Evolutionary conservation across 2,797 vertebrate genomes (phyloP).

Genomic region (Pangasius djambal): DNA sequence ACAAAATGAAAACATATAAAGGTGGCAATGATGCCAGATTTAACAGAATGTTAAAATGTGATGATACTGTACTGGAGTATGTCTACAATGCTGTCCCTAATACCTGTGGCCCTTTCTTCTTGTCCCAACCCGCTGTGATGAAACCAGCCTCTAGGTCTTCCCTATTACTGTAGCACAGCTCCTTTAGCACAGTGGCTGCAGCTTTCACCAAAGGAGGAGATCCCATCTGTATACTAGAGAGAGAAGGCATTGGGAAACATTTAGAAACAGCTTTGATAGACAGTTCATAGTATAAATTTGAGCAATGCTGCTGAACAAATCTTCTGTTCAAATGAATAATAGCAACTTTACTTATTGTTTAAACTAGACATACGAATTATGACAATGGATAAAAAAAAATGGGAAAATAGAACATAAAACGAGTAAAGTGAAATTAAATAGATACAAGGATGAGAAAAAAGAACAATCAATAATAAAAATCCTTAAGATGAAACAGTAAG

Average conservation of each 20-base stretch:
- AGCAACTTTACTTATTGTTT: background rate
- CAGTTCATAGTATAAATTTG: background rate
- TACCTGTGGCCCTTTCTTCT: conserved; percentile 81
- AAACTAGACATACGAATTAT: background rate
- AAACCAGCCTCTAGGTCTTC: conserved; percentile 85
- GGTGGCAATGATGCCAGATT: background rate
- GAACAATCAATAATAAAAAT: background rate
- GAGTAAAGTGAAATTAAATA: background rate
- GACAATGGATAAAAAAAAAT: background rate
- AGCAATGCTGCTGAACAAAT: background rate
- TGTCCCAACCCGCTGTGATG: conserved; percentile 87
- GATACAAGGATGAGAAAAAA: background rate
- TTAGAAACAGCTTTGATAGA: background rate
- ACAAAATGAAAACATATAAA: conserved; percentile 10
- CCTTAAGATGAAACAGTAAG: no score
- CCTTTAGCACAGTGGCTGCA: conserved; percentile 80
- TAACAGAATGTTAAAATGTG: background rate
- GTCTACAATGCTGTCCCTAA: background rate
- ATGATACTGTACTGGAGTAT: background rate
- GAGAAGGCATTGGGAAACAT: background rate
- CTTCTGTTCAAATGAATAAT: background rate
- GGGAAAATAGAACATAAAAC: background rate
- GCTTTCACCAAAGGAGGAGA: conserved; percentile 77
- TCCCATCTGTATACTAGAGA: conserved; percentile 80
- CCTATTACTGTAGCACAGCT: conserved; percentile 80